A percentile compares a stretch with the other conserved stretches of the same genome.
Evolutionary conservation across 2,113 vertebrate genomes (phyloP).

Genomic region (Colius striatus): DNA sequence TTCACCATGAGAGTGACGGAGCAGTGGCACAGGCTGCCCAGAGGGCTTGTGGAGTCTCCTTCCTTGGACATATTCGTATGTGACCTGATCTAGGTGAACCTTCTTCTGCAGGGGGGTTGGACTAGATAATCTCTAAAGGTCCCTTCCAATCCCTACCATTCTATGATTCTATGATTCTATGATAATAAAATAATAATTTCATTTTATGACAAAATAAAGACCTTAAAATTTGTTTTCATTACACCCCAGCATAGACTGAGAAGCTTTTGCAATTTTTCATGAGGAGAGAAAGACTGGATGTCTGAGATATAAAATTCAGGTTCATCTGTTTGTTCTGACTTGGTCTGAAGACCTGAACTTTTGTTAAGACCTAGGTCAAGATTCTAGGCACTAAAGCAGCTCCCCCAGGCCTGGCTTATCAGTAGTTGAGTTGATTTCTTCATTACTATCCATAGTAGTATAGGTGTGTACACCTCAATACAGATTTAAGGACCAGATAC

Average conservation of each 20-base stretch:
- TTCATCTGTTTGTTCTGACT: background rate
- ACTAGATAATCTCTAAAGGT: too few relatives aligned
- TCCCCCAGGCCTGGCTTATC: fast-evolving
- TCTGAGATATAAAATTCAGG: background rate
- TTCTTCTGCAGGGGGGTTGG: too few relatives aligned
- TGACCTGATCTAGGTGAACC: too few relatives aligned
- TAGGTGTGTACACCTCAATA: background rate
- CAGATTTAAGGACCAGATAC: background rate
- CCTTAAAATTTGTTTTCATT: background rate
- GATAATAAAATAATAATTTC: background rate
- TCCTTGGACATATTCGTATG: too few relatives aligned
- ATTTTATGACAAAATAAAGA: background rate
- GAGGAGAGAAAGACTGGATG: background rate
- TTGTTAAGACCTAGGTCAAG: background rate
- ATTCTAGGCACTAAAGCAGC: background rate
- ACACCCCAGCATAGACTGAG: background rate
- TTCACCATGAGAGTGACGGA: too few relatives aligned
- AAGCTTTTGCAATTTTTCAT: background rate
- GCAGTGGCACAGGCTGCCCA: too few relatives aligned
- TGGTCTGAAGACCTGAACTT: background rate
- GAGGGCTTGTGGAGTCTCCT: too few relatives aligned
- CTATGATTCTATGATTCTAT: too few relatives aligned
- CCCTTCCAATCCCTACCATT: too few relatives aligned
- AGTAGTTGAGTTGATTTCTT: background rate
- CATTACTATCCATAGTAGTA: background rate